These are phyloP conservation scores for Silurus asotus DNA, from an alignment of 2,113 vertebrate species.

Conservation along the genomic window DNA sequence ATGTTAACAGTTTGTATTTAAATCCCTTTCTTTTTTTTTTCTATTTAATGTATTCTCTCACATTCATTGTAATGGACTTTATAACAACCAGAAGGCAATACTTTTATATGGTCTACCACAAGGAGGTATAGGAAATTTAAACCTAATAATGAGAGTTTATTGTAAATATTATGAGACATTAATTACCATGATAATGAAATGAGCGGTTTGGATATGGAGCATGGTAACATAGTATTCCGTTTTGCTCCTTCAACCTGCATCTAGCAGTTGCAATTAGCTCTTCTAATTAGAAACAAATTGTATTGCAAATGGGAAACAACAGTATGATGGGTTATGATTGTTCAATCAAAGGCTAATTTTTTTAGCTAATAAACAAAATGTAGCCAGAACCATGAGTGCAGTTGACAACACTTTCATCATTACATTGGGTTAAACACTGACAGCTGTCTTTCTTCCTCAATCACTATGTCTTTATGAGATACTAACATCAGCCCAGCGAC, in stretches of 20 bases:
- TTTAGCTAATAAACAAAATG: conserved; percentile 31
- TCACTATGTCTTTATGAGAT: neutral
- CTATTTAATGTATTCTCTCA: conserved; percentile 23
- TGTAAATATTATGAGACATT: neutral
- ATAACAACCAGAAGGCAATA: conserved; percentile 45
- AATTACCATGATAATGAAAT: conserved; percentile 6
- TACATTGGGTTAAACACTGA: neutral
- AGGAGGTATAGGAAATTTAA: conserved; percentile 24
- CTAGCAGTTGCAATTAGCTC: conserved; percentile 29
- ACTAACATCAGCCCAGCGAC: conserved; percentile 6
- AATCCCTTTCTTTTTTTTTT: neutral
- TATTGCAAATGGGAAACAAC: conserved; percentile 38
- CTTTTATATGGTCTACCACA: conserved; percentile 46
- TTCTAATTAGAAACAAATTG: conserved; percentile 44
- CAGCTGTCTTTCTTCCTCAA: neutral
- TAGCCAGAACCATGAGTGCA: conserved; percentile 6
- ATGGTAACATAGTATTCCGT: conserved; percentile 4
- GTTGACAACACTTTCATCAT: conserved; percentile 4
- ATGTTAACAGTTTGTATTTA: neutral
- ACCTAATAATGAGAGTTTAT: neutral
- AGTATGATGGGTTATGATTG: conserved; percentile 42
- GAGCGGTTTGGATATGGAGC: neutral
- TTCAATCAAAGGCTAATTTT: conserved; percentile 42
- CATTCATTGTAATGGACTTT: conserved; percentile 38
- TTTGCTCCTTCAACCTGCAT: conserved; percentile 16